Evolutionary conservation across 2,797 vertebrate genomes (phyloP), one percentile per base, ranked within the genome.

Genomic region (Clarias pachynema): DNA sequence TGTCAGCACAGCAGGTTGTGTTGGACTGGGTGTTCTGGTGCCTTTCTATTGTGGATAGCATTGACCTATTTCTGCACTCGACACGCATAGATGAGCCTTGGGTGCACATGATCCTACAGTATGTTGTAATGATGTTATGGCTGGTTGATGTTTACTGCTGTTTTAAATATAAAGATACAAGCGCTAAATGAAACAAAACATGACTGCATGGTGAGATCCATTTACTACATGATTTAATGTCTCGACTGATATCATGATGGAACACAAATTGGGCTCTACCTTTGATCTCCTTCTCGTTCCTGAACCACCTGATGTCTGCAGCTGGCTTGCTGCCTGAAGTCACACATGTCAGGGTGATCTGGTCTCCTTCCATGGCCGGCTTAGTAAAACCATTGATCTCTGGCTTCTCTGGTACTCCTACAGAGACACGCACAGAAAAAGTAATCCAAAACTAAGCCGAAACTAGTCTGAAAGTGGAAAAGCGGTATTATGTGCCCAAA

Each of bases 321-420:
- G 98, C 98, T 70, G 98, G 98, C 92, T 99, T 99, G 90, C 98
- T 99, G 86, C 98, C 98, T 74, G 97, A 97, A 18, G 97, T 99
- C 92, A 97, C 97, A 93, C 98, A 99, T 89, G 97, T 99, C 90
- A 99, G 94, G 62, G 97, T 97, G 95, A 99, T 96, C 88, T 96
- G 92, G 89, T 99, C 98, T 86, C 98, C 98, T 91, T 99, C 98
- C 95, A 97, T 93, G 77, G 97, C 96, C 0, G 98, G 98, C 90
- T 97, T 98, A 60, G 94, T 96, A 93, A 98, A 95, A 89, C 98
- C 98, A 83, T 96, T 96, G 86, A 99, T 99, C 90, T 98, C 96
- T 57, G 98, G 98, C 92, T 97, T 97, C 91, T 97, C 97, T 2
- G 98, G 98, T 90, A 99, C 97, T 92, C 98, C 98, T 99, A 49